Evolutionary conservation across 2,797 vertebrate genomes (phyloP).

Genomic region (Tachyglossus aculeatus): DNA sequence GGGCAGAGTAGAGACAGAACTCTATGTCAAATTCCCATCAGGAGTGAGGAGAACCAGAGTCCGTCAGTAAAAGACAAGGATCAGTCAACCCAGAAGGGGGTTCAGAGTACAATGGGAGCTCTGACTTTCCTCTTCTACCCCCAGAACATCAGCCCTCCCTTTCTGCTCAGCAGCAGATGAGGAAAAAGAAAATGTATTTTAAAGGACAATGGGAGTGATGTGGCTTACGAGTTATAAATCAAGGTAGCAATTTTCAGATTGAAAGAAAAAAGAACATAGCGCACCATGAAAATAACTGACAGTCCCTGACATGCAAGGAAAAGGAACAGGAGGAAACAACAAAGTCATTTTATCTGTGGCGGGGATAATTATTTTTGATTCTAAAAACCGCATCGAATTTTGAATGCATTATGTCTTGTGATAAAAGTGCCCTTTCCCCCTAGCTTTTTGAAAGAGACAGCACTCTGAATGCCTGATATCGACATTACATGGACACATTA

Average conservation of each 20-base stretch:
- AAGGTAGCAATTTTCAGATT: conserved; percentile 12
- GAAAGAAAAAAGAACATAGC: conserved; percentile 8
- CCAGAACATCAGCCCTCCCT: no score
- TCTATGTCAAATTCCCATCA: no score
- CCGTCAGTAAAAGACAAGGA: no score
- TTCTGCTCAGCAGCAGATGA: no score
- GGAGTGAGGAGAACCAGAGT: no score
- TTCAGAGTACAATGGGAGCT: no score
- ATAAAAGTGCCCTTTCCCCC: conserved; percentile 28
- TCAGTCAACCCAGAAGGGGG: no score
- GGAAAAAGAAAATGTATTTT: conserved; percentile 8
- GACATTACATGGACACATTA: conserved; percentile 35
- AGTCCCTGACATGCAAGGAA: conserved; percentile 1
- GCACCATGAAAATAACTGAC: neutral
- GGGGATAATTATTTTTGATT: conserved; percentile 53
- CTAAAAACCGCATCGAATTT: conserved; percentile 47
- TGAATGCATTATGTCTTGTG: conserved; percentile 31
- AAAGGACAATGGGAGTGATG: neutral
- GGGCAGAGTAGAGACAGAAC: no score
- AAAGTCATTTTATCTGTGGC: conserved; percentile 48
- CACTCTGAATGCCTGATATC: conserved; percentile 41
- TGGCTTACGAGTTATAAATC: neutral
- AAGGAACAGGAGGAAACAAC: conserved; percentile 13
- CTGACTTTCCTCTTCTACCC: no score
- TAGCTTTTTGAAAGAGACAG: conserved; percentile 39